Evolutionary conservation across 1,140 invertebrate species (phyloP), one percentile per base, ranked within the genome.

Genomic region (Kradibia gibbosae): DNA sequence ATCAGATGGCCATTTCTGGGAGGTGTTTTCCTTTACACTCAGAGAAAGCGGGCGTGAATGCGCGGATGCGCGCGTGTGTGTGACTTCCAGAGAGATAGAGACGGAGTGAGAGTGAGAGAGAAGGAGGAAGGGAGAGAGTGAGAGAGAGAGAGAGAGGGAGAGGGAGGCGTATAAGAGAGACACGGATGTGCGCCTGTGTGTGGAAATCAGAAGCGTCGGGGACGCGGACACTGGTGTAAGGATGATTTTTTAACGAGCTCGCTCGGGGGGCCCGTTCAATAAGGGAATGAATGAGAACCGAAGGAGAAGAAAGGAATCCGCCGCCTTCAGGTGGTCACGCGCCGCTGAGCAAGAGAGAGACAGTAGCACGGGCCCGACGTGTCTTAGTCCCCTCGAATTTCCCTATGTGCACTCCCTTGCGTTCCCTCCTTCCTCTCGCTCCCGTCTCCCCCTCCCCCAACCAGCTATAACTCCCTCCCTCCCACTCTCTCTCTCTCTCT

Each of bases 241-340:
- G 48, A 78, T 78, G 77, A 55, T 78, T 78, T 78, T 78, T 78
- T 78, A 78, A 78, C 77, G 77, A 78, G 77, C 77, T 22, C 36
- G 17, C 34, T 34, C 67, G 34, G 50, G 62, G 62, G 67, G n/a
- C 20, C n/a, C 13, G 17, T 53, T 34, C 42, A 28, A 31, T 22
- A 53, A 48, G 48, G 50, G 53, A 31, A 42, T 39, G 73, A 73
- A 36, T 22, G 62, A 39, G 62, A 62, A 39, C 34, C 62, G 70
- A 8, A 71, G 25, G 25, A 62, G 34, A 65, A 74, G 57, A 74
- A 80, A 80, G 65, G 73, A 73, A 75, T 48, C 80, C 67, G 80
- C 80, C 80, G 80, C 80, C 60, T 76, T 76, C 57, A 81, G 72
- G 28, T 50, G 62, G 72, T 81, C 80, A 81, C 80, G 80, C 80